A percentile compares a stretch with the other conserved stretches of the same genome.
Conservation (phyloP, 2,888 invertebrate species). For the Tipula unca region DNA sequence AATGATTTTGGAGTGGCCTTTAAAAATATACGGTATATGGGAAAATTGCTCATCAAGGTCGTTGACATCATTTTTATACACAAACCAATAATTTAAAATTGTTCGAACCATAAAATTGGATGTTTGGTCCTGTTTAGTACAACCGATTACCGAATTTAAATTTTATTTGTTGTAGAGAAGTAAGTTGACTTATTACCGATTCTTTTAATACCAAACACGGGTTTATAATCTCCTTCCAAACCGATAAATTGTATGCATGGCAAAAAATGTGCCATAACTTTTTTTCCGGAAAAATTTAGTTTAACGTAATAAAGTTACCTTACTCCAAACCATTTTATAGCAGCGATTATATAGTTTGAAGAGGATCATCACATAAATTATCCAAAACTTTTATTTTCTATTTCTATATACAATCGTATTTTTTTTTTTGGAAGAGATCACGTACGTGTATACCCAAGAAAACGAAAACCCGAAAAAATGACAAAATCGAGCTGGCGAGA, state of each 20-base stretch:
- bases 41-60: background rate
- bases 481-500: background rate
- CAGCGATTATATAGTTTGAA: background rate
- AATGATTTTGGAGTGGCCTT: background rate
- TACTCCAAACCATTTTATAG: background rate
- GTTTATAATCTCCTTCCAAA: too few relatives aligned
- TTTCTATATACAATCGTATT: background rate
- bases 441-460: background rate
- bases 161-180: too few relatives aligned
- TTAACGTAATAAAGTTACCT: background rate
- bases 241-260: too few relatives aligned
- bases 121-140: too few relatives aligned
- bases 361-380: background rate
- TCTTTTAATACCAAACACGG: too few relatives aligned
- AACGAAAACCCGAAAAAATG: background rate
- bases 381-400: background rate
- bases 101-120: too few relatives aligned
- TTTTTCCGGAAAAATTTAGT: background rate
- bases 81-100: too few relatives aligned
- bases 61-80: background rate
- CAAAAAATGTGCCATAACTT: too few relatives aligned
- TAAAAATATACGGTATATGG: background rate
- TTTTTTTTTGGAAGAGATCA: background rate
- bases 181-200: too few relatives aligned
- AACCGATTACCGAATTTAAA: too few relatives aligned